Percentiles rank a stretch among this genome's conserved stretches.
Conservation (phyloP, 2,888 invertebrate species). For the Uropetala carovei region DNA sequence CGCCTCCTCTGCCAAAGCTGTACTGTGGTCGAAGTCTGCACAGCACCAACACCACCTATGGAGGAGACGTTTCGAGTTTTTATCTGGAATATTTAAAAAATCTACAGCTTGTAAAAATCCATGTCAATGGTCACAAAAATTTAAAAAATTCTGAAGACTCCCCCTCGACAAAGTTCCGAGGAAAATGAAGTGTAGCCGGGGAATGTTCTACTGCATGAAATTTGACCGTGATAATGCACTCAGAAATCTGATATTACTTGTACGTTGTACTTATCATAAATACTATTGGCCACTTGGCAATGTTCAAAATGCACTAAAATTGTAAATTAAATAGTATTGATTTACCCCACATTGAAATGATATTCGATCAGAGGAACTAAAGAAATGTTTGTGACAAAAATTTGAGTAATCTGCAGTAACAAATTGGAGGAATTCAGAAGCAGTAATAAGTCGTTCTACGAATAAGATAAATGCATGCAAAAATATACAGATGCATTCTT, state of each 20-base stretch:
- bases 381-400: too few species aligned
- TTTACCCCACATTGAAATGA: constrained; percentile 15
- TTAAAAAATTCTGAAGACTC: constrained; percentile 71
- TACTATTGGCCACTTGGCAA: neutral
- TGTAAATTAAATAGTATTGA: neutral
- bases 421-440: too few species aligned
- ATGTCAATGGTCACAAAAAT: neutral
- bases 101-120: neutral
- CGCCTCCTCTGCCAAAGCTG: constrained; percentile 92
- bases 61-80: constrained; percentile 68
- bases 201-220: neutral
- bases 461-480: too few species aligned
- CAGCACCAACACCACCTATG: constrained; percentile 94
- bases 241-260: neutral
- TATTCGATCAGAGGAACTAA: neutral
- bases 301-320: neutral
- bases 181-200: constrained; percentile 4
- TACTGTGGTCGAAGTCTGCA: constrained; percentile 95
- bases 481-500: too few species aligned
- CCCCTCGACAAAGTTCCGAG: constrained; percentile 73
- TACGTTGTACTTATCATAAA: neutral
- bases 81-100: neutral
- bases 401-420: too few species aligned
- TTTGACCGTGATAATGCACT: neutral
- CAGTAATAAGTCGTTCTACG: too few species aligned